phyloP scores from a whole-genome alignment of 1,140 invertebrate species.

The Planococcus citri region DNA sequence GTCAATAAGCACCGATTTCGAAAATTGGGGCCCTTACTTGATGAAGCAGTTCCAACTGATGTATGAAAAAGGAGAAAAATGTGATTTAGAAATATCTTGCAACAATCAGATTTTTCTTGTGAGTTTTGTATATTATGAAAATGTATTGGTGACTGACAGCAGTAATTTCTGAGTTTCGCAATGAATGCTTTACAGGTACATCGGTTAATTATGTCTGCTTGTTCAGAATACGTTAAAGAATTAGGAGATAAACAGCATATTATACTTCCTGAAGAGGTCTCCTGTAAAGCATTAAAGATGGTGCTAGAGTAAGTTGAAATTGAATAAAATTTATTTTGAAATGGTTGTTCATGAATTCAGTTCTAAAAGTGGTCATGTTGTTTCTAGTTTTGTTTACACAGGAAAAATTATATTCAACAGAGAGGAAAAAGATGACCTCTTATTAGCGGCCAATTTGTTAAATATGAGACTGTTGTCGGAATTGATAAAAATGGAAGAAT shows the following conservation, averaged over 20 bases:
- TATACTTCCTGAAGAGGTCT: not conserved
- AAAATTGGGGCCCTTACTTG: slow-evolving; percentile 4
- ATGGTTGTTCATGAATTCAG: not conserved
- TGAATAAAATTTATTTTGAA: not conserved
- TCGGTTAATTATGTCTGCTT: not conserved
- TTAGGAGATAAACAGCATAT: slow-evolving; percentile 11
- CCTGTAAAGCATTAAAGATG: not conserved
- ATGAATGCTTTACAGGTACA: not conserved
- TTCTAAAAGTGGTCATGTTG: not conserved
- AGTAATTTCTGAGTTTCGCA: not conserved
- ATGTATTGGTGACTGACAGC: not conserved
- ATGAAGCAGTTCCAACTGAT: slow-evolving; percentile 13
- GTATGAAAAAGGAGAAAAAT: slow-evolving; percentile 14
- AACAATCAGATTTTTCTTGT: slow-evolving; percentile 13
- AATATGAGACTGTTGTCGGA: slow-evolving; percentile 3
- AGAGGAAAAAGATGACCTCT: slow-evolving; percentile 2
- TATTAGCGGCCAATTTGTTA: not conserved
- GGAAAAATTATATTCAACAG: not conserved
- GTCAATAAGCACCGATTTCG: not conserved
- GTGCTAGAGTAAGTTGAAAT: not conserved
- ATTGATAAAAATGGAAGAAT: slow-evolving; percentile 14
- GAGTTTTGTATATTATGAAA: not conserved
- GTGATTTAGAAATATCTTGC: slow-evolving; percentile 12
- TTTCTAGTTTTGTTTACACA: not conserved
- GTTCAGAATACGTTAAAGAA: not conserved